These are phyloP conservation scores for Heteractis magnifica DNA, from an alignment of 92 coral and sea anemone genomes.

Conservation along the genomic window DNA sequence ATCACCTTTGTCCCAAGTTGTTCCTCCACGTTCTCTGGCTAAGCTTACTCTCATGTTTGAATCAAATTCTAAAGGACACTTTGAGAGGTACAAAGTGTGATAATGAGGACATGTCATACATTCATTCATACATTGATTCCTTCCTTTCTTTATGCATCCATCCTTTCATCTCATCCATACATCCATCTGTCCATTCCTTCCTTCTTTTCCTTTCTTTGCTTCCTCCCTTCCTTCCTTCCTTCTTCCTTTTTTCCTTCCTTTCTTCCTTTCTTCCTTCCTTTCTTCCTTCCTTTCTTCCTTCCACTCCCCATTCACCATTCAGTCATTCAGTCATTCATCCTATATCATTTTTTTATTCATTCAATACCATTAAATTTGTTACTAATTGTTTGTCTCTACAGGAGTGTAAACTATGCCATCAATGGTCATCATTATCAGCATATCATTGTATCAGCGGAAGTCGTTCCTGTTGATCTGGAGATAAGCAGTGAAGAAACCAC, in stretches of 20 bases:
- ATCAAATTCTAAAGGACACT: slow-evolving; percentile 87
- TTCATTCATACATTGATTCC: too few species aligned
- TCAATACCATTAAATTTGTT: background rate
- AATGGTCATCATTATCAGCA: slow-evolving; percentile 89
- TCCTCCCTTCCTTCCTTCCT: too few species aligned
- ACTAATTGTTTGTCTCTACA: slow-evolving; percentile 3
- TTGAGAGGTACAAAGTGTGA: slow-evolving; percentile 70
- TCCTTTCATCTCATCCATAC: too few species aligned
- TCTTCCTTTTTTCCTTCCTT: too few species aligned
- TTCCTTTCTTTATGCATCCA: too few species aligned
- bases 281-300: too few species aligned
- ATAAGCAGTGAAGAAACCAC: slow-evolving; percentile 61
- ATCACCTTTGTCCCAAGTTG: slow-evolving; percentile 94
- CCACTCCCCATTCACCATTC: too few species aligned
- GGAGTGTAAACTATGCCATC: slow-evolving; percentile 88
- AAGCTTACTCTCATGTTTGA: slow-evolving; percentile 93
- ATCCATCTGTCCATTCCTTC: too few species aligned
- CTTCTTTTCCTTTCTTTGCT: too few species aligned
- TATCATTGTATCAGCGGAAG: slow-evolving; percentile 81
- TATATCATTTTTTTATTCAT: background rate
- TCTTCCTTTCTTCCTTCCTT: too few species aligned
- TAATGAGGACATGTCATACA: too few species aligned
- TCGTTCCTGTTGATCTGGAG: slow-evolving; percentile 88
- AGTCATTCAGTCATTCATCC: too few species aligned
- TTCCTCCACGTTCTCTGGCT: slow-evolving; percentile 89